Evolutionary conservation across 2,113 vertebrate genomes (phyloP), one percentile per base, ranked within the genome.

Genomic region (Tauraco erythrolophus): DNA sequence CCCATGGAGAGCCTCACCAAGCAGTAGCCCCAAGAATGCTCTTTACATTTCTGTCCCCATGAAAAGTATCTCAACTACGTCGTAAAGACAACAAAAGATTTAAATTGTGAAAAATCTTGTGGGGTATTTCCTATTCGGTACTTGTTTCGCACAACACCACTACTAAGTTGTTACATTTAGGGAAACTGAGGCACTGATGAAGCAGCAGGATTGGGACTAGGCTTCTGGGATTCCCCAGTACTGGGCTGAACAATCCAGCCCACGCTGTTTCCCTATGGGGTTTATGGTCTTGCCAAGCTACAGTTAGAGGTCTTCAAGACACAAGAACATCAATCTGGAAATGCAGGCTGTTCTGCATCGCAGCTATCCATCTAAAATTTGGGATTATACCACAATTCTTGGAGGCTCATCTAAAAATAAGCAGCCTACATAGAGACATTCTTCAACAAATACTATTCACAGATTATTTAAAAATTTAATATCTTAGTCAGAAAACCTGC

Each of bases 251-350:
- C 61, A 10, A 43, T 18, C 5, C 4, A 79, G 17, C 22, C 33
- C 37, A 9, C 0, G 0, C 5, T 60, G 19, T 24, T 72, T 91
- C 18, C 30, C 7, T 28, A 1, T 6, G 15, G 9, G 13, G 11
- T 33, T 66, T 37, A 61, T 21, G 28, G 51, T 71, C 27, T 13
- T 48, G 27, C 39, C n/a, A 68, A 7, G 39, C n/a, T 56, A 43
- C 23, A 79, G 25, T 2, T 75, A 3, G 2, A 92, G 62, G 46
- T 82, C 35, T 89, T 62, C 1, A 7, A 16, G 43, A 21, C 37
- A 65, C 24, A 64, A 18, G 7, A 82, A n/a, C 43, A 65, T 53
- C 48, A 41, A 17, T 82, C 25, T 83, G 66, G 66, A 93, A 95
- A 48, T 1, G 0, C 43, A 33, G 37, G 12, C 75, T 88, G 31